Evolutionary conservation across 1,140 invertebrate species (phyloP).

Genomic region (Lasaia peninsularis): DNA sequence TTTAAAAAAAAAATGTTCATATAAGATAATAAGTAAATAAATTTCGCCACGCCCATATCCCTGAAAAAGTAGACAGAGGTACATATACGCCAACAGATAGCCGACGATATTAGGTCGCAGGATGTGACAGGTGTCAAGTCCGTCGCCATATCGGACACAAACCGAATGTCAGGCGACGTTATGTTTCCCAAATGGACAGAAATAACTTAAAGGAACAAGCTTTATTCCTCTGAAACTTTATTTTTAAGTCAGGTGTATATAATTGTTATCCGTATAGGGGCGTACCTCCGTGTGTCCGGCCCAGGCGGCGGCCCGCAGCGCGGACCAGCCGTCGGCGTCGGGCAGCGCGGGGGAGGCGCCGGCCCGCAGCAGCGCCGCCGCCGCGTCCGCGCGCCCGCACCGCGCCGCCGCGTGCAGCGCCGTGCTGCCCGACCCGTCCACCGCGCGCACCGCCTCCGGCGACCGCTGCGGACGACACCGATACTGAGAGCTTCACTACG

Average conservation of each 20-base stretch:
- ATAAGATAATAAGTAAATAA: constrained; percentile 76
- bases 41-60: too few relatives aligned
- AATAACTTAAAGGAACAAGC: too few relatives aligned
- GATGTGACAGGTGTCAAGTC: too few relatives aligned
- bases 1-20: too few relatives aligned
- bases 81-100: too few relatives aligned
- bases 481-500: too few relatives aligned
- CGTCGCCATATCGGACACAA: too few relatives aligned
- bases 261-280: neutral
- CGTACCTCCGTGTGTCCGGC: constrained; percentile 91
- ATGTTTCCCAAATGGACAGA: too few relatives aligned
- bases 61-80: too few relatives aligned
- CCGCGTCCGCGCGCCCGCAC: constrained; percentile 86
- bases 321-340: constrained; percentile 94
- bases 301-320: constrained; percentile 92
- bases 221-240: too few relatives aligned
- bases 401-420: constrained; percentile 90
- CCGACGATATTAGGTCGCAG: too few relatives aligned
- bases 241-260: constrained; percentile 27
- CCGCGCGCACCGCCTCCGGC: constrained; percentile 43
- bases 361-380: constrained; percentile 79
- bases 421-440: constrained; percentile 88
- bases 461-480: constrained; percentile 30
- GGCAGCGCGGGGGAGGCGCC: constrained; percentile 89
- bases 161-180: too few relatives aligned